These are phyloP conservation scores for Crocodylus rhombifer DNA, from an alignment of 2,797 vertebrate genomes.

Conservation along the genomic window DNA sequence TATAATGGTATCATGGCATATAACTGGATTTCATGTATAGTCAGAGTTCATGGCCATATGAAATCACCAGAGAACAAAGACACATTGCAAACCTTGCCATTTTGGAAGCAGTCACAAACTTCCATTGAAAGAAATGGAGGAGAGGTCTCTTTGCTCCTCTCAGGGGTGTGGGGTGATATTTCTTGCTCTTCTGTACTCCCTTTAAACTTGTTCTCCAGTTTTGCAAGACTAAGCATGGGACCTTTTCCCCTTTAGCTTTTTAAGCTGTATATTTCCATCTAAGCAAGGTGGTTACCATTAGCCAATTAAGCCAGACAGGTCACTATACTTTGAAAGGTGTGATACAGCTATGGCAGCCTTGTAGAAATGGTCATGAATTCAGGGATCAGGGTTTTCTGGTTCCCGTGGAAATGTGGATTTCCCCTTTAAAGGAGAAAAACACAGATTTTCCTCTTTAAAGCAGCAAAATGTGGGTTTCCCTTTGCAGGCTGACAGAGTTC, in stretches of 20 bases:
- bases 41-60: not conserved
- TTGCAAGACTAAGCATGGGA: not conserved
- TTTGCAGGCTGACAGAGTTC: too few species aligned
- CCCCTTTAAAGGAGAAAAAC: too few species aligned
- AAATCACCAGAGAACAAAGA: not conserved
- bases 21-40: not conserved
- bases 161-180: not conserved
- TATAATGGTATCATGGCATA: not conserved
- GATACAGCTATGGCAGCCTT: not conserved
- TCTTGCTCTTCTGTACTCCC: not conserved
- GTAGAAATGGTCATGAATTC: not conserved
- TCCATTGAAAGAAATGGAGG: not conserved
- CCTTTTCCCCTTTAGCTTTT: not conserved
- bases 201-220: not conserved
- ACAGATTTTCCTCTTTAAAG: too few species aligned
- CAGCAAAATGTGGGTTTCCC: too few species aligned
- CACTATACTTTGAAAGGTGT: not conserved
- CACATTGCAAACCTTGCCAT: not conserved
- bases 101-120: not conserved
- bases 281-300: not conserved
- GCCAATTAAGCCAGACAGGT: not conserved
- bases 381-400: too few species aligned
- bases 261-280: not conserved
- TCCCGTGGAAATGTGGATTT: too few species aligned
- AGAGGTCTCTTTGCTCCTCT: not conserved